Percentiles rank a stretch among this genome's conserved stretches.
Evolutionary conservation across 2,113 vertebrate genomes (phyloP).

Genomic region (Thalassarche chlororhynchos): DNA sequence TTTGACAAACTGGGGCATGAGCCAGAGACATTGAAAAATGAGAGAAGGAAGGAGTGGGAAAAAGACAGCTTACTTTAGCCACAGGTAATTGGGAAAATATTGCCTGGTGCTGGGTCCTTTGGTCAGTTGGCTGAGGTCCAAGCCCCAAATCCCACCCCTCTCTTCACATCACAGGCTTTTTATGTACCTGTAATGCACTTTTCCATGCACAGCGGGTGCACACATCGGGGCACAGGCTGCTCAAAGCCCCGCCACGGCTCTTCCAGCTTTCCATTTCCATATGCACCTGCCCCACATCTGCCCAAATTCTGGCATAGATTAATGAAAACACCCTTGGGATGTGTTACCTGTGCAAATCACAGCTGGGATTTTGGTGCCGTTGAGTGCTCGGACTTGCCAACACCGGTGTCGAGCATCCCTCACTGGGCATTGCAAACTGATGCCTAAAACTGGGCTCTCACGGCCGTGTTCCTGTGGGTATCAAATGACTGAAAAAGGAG

Average conservation of each 20-base stretch:
- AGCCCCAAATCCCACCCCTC: neutral
- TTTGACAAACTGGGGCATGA: neutral
- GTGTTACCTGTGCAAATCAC: neutral
- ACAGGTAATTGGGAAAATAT: neutral
- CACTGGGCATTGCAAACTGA: neutral
- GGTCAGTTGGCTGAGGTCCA: neutral
- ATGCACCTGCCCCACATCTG: neutral
- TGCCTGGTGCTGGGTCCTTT: neutral
- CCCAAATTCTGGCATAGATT: neutral
- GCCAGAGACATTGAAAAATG: neutral
- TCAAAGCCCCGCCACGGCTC: neutral
- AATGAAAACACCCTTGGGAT: neutral
- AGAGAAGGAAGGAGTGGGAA: neutral
- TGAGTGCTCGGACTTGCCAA: neutral
- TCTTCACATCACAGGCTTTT: neutral
- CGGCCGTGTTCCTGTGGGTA: neutral
- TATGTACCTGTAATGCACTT: neutral
- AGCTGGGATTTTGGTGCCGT: neutral
- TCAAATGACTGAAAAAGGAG: neutral
- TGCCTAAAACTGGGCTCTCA: neutral
- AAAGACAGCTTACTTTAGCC: neutral
- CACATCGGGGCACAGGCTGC: fast-evolving
- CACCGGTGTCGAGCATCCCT: fast-evolving
- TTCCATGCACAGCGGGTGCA: neutral
- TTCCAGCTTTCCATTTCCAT: neutral